phyloP scores from a whole-genome alignment of 2,797 vertebrate genomes.

The Micromesistius poutassou region DNA sequence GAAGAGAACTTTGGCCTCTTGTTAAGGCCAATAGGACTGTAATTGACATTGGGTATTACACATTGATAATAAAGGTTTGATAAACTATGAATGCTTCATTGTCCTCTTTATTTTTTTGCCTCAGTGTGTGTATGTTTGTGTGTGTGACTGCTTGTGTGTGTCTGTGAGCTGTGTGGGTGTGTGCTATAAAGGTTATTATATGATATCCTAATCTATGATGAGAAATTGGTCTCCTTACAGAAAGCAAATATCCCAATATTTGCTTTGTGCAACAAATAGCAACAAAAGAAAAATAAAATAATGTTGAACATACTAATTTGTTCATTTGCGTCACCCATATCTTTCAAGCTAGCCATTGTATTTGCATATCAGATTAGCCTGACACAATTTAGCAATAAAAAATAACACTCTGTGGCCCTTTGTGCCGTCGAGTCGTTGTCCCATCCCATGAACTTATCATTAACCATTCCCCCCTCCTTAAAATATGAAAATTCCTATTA shows the following conservation, averaged over 20 bases:
- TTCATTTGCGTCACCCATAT: not conserved
- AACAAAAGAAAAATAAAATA: not conserved
- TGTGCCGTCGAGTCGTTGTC: conserved; percentile 25
- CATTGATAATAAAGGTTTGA: conserved; percentile 21
- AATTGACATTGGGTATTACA: conserved; percentile 14
- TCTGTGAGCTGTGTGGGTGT: no score
- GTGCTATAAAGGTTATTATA: not conserved
- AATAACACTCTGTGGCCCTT: not conserved
- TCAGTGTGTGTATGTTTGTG: not conserved
- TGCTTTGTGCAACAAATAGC: not conserved
- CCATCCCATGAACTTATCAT: conserved; percentile 5
- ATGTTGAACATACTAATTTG: not conserved
- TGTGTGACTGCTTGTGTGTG: not conserved
- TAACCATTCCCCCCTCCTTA: conserved; percentile 17
- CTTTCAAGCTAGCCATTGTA: not conserved
- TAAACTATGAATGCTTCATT: not conserved
- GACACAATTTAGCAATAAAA: not conserved
- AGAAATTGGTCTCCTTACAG: not conserved
- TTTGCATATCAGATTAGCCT: not conserved
- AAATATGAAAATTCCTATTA: conserved; percentile 7
- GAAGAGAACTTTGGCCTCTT: conserved; percentile 11
- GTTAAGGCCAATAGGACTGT: conserved; percentile 17
- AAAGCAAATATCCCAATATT: no score
- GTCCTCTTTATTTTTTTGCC: not conserved
- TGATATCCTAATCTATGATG: not conserved